Base-by-base conservation (phyloP, 2,888 invertebrate species). In the Oxycera nigricornis region DNA sequence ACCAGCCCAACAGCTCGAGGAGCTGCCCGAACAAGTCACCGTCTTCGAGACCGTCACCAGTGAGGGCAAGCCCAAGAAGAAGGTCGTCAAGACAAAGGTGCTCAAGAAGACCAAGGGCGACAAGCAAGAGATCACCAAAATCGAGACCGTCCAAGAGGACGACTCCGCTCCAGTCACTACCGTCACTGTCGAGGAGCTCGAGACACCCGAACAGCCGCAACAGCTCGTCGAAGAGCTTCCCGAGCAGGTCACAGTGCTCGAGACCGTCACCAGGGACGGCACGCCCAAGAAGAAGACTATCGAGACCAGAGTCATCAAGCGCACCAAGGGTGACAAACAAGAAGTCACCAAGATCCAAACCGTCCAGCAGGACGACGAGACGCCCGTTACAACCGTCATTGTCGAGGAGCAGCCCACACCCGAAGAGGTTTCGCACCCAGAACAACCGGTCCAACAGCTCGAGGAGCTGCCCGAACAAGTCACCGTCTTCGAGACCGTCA, bases 291-390 rank as follows among this genome's bases (percentile, higher is more conserved):
- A 83, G 79, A 81, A 81, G 78, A 83, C 77, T 11, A 79, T 82
- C 14, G 84, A 80, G 22, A 86, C 84, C 17, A 83, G 83, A 77
- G 82, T 80, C 9, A 81, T 84, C 3, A 85, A 82, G 68, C 86
- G 83, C 76, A 84, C 79, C 14, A 80, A 84, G 70, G 84, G 83
- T 14, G 81, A 81, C 7, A 82, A 82, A 68, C 83, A 86, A 35
- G 83, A 86, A 79, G 82, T 85, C 0, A 85, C 84, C 0, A 85
- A 86, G 73, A 84, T 86, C 50, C 82, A 83, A 17, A 81, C 81
- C n/a, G 80, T 83, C 50, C 80, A 83, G 77, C 77, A 80, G 31
- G 82, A 82, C 39, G 83, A 83, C 31, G 78, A 84, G 73, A 80
- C 80, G 75, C 84, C 85, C 0, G 76, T 80, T 28, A 82, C 84